Evolutionary conservation across 2,797 vertebrate genomes (phyloP).

Genomic region (Selene dorsalis): DNA sequence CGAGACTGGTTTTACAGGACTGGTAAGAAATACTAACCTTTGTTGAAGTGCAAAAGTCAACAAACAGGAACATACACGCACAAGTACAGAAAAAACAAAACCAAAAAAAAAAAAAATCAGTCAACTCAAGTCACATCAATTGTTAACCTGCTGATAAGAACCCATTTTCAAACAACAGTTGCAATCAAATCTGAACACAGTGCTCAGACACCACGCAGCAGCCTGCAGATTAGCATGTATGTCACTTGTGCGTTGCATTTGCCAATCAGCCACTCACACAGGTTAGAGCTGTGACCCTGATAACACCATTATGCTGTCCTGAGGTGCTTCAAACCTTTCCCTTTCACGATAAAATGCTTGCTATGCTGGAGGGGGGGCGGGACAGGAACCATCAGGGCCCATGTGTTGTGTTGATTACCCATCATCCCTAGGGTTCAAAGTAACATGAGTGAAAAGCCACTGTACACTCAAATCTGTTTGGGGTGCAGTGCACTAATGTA

Average conservation of each 20-base stretch:
- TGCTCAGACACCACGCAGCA: slow-evolving; percentile 12
- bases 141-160: slow-evolving; percentile 36
- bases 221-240: slow-evolving; percentile 38
- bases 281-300: slow-evolving; percentile 19
- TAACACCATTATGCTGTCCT: slow-evolving; percentile 30
- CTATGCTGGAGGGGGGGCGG: too few species aligned
- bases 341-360: slow-evolving; percentile 1
- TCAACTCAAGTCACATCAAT: slow-evolving; percentile 16
- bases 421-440: too few species aligned
- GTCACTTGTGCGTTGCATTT: slow-evolving; percentile 53
- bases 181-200: slow-evolving; percentile 52
- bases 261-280: slow-evolving; percentile 44
- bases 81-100: neutral
- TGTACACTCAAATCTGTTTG: too few species aligned
- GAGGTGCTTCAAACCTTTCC: slow-evolving; percentile 22
- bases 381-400: too few species aligned
- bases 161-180: slow-evolving; percentile 39
- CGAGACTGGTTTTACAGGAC: slow-evolving; percentile 47
- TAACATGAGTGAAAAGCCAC: too few species aligned
- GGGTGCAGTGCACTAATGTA: neutral
- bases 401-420: too few species aligned
- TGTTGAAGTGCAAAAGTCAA: neutral
- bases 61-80: slow-evolving; percentile 3
- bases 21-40: neutral
- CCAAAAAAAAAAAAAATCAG: slow-evolving; percentile 25